Evolutionary conservation across 2,888 invertebrate genomes (phyloP).

Genomic region (Conops quadrifasciatus): DNA sequence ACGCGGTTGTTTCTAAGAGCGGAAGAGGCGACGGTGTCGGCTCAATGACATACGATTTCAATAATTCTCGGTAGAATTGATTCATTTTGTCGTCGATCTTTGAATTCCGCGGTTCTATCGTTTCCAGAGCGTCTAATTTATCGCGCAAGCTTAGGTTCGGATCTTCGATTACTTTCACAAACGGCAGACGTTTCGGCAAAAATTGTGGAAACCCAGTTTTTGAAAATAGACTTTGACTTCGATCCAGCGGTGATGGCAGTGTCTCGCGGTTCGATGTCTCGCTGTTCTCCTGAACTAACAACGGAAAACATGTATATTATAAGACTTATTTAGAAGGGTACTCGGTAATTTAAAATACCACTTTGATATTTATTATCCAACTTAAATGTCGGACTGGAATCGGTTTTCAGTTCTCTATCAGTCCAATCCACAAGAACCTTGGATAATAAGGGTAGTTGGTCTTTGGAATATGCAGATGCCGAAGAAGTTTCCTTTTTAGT

Average conservation of each 20-base stretch:
- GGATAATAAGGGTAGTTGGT: background rate
- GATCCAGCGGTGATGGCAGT: background rate
- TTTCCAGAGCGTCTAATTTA: slow-evolving; percentile 44
- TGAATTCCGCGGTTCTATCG: slow-evolving; percentile 36
- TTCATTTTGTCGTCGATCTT: slow-evolving; percentile 24
- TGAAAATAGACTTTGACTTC: slow-evolving; percentile 15
- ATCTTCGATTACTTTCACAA: slow-evolving; percentile 41
- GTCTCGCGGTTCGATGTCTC: background rate
- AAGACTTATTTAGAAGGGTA: background rate
- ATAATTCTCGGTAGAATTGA: slow-evolving; percentile 40
- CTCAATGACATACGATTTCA: slow-evolving; percentile 35
- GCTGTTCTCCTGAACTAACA: background rate
- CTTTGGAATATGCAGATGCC: background rate
- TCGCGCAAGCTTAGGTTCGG: slow-evolving; percentile 43
- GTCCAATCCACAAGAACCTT: background rate
- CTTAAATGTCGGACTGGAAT: background rate
- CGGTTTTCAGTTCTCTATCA: background rate
- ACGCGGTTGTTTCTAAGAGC: slow-evolving; percentile 4
- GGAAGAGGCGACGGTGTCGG: slow-evolving; percentile 16
- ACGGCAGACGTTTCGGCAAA: slow-evolving; percentile 39
- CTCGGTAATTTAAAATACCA: background rate
- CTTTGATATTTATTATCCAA: background rate
- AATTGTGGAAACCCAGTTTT: slow-evolving; percentile 32
- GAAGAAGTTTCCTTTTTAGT: background rate
- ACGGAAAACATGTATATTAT: background rate